Base-by-base conservation (phyloP, 1,140 invertebrate genomes). In the Condylostylus longicornis region DNA sequence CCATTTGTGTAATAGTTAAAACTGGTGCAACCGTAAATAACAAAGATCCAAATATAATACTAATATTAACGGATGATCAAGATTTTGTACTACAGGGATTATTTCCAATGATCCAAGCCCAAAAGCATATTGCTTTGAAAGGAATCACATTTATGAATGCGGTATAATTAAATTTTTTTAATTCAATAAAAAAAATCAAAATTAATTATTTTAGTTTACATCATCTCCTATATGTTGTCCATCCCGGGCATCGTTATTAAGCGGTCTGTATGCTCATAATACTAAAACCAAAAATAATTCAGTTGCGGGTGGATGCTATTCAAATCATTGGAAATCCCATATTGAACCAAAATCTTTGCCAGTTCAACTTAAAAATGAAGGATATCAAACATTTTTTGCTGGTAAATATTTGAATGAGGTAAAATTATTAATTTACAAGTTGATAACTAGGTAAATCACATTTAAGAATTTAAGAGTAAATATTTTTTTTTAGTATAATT, bases 371-470 rank as follows among this genome's bases (percentile, higher is more conserved):
- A 44, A 60, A 9, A 58, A 65, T 31, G 36, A 18, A 1, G 74
- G 71, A 3, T 88, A 88, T 52, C 67, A 51, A 8, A 87, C 82
- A 0, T 87, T 87, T 53, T 88, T 82, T 57, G 81, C 78, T 50
- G 84, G 84, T 30, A 89, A 88, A 67, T 88, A 88, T 66, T 64
- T 88, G 37, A 88, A 89, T 63, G 61, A 77, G 64, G 80, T 82
- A 55, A 27, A 18, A 8, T 5, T 8, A 27, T 27, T 27, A 20
- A 10, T 27, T 27, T 40, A 38, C 25, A 27, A 4, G 17, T 31
- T 22, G 8, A 34, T 17, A 2, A 35, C 19, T 15, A 14, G 34
- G 13, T 29, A 22, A 42, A 39, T 18, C 25, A 31, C 17, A 39
- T 22, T n/a, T n/a, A n/a, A n/a, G n/a, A n/a, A n/a, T n/a, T n/a